Base-by-base conservation (phyloP, 2,797 vertebrate genomes). In the Amniataba percoides region DNA sequence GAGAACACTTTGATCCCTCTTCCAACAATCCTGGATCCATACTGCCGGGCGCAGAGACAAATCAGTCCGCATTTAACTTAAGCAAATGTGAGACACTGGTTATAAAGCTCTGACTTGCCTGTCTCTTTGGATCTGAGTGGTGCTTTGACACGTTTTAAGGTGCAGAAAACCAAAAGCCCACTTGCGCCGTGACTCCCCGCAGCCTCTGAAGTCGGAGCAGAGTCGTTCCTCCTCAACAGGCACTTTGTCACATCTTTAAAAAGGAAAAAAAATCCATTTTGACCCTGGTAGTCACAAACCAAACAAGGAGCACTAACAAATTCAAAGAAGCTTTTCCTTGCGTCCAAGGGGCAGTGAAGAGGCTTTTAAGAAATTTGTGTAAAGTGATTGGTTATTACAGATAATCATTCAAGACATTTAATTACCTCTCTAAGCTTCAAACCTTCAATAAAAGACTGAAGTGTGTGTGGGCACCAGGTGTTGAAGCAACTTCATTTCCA, bases 11-110 rank as follows among this genome's bases (percentile, higher is more conserved):
- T 74, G 72, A 88, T 79, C 53, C 13, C 5, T 53, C 59, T 18
- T 72, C 49, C 60, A 45, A 53, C 67, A 19, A 1, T 52, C 49
- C 42, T 56, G 40, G 12, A 68, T 56, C 83, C 43, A 49, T 21
- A 57, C 65, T 7, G 31, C 31, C 7, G 34, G 16, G 31, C 8
- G 71, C 7, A 12, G 31, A 55, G 62, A 76, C 53, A 55, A 84
- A 81, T 83, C 80, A 71, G 39, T 83, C 73, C 80, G 61, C 51
- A 53, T 78, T 78, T 57, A 57, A 73, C 48, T 78, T 42, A 12
- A 72, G 68, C 60, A 61, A 80, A 76, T 56, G 68, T 46, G 53
- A 82, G 65, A 56, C 15, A 19, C 15, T 36, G 62, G 11, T 64
- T 79, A 36, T 61, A 67, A 82, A 71, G 67, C 67, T 73, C 36